Evolutionary conservation across 2,888 invertebrate species (phyloP).

Genomic region (Vanessa cardui): DNA sequence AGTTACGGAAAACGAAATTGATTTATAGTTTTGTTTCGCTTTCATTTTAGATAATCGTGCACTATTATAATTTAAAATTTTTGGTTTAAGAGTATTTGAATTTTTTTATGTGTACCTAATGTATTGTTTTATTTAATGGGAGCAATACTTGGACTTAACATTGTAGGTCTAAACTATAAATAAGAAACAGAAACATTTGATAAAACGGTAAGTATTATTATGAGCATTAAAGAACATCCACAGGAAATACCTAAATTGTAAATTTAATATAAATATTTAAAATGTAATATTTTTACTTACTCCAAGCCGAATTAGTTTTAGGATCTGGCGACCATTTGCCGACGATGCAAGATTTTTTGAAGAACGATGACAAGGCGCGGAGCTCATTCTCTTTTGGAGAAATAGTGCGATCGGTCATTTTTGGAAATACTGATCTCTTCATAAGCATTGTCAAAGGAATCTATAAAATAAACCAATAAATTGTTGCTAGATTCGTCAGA

Average conservation of each 20-base stretch:
- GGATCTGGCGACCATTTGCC: conserved; percentile 91
- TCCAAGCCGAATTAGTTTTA: conserved; percentile 86
- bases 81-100: neutral
- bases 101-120: too few species aligned
- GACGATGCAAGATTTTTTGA: conserved; percentile 92
- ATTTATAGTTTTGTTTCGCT: conserved; percentile 13
- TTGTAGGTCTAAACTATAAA: too few species aligned
- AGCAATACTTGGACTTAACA: too few species aligned
- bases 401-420: conserved; percentile 86
- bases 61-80: conserved; percentile 13
- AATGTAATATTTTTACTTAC: conserved; percentile 74
- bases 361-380: conserved; percentile 90
- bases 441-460: conserved; percentile 90
- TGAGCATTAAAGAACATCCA: too few species aligned
- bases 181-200: too few species aligned
- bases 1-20: conserved; percentile 13
- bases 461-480: conserved; percentile 48
- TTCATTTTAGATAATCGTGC: conserved; percentile 11
- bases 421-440: conserved; percentile 85
- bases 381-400: conserved; percentile 91
- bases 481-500: too few species aligned
- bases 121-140: too few species aligned
- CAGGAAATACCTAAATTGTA: too few species aligned
- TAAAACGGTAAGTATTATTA: too few species aligned
- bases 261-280: neutral